These are phyloP conservation scores for Dendrolimus houi DNA, from an alignment of 2,888 invertebrate genomes.

Conservation along the genomic window DNA sequence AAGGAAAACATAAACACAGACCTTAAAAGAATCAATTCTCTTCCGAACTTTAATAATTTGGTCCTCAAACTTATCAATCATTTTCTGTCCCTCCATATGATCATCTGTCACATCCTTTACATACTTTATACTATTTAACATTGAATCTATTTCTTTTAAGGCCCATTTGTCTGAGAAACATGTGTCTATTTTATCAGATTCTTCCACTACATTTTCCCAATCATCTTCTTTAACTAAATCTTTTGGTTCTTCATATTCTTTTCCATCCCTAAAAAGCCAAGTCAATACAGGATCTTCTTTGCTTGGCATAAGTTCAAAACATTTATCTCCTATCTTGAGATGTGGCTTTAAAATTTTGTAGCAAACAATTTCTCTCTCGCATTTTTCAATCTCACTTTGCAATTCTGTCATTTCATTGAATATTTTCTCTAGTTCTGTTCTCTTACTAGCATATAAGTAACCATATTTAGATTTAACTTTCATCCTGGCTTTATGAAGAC, in stretches of 20 bases:
- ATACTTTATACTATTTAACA: constrained; percentile 47
- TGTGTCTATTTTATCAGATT: constrained; percentile 31
- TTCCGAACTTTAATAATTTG: constrained; percentile 37
- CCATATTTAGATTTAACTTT: constrained; percentile 53
- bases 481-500: constrained; percentile 51
- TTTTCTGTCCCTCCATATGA: constrained; percentile 30
- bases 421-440: constrained; percentile 41
- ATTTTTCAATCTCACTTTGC: constrained; percentile 56
- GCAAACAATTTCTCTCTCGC: constrained; percentile 47
- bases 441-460: constrained; percentile 44
- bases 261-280: constrained; percentile 47
- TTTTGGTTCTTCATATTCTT: constrained; percentile 37
- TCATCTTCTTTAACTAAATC: constrained; percentile 17
- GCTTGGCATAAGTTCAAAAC: constrained; percentile 29
- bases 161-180: constrained; percentile 60
- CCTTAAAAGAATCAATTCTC: constrained; percentile 52
- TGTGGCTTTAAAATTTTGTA: constrained; percentile 41
- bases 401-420: constrained; percentile 49
- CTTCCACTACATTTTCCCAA: constrained; percentile 12
- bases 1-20: constrained; percentile 14
- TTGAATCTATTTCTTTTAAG: constrained; percentile 46
- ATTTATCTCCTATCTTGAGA: constrained; percentile 31
- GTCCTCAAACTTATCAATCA: constrained; percentile 36
- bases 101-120: constrained; percentile 42
- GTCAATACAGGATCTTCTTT: constrained; percentile 45